Evolutionary conservation across 2,797 vertebrate species (phyloP).

Genomic region (Peromyscus nudipes): DNA sequence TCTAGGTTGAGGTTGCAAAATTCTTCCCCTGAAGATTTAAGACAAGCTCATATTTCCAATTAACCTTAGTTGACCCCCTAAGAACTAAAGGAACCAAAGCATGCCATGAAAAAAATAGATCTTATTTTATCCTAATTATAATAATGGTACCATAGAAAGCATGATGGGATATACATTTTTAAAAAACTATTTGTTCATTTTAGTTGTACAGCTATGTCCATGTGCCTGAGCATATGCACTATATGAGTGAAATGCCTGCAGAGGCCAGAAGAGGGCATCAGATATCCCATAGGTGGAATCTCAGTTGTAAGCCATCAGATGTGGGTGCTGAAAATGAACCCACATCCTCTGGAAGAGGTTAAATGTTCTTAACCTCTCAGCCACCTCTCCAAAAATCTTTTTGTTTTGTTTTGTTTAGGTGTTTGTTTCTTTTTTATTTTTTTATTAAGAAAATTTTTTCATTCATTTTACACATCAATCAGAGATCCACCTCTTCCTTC

Average conservation of each 20-base stretch:
- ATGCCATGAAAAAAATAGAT: not conserved
- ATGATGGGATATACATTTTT: no score
- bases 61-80: not conserved
- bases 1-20: not conserved
- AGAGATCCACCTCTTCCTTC: no score
- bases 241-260: not conserved
- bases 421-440: no score
- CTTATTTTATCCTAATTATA: conserved; percentile 2
- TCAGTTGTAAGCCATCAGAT: not conserved
- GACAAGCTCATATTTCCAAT: not conserved
- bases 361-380: not conserved
- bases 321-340: not conserved
- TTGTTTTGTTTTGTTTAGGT: no score
- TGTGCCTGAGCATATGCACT: no score
- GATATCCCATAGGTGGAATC: not conserved
- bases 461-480: no score
- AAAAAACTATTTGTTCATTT: not conserved
- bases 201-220: not conserved
- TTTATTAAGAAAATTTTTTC: no score
- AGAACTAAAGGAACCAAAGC: not conserved
- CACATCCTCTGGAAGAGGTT: not conserved
- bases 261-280: not conserved
- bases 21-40: not conserved
- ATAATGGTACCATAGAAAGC: not conserved
- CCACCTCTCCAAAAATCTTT: not conserved